phyloP scores from a whole-genome alignment of 2,888 invertebrate genomes.

The Macroteleia sp. region DNA sequence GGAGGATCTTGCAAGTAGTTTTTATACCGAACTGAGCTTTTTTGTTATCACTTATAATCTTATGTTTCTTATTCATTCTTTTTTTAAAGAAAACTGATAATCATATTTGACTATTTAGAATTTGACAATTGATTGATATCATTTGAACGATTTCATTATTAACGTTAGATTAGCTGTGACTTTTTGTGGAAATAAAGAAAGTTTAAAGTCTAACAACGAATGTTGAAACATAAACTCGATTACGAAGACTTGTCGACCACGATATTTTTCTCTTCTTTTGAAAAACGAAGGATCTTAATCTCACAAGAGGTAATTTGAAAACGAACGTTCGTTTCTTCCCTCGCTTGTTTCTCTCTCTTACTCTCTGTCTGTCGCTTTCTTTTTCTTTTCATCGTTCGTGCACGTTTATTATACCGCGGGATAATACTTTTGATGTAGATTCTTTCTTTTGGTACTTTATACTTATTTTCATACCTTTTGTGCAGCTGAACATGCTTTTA shows the following conservation, averaged over 20 bases:
- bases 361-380: not conserved
- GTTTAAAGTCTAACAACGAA: too few relatives aligned
- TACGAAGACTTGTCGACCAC: constrained; percentile 20
- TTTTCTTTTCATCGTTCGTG: not conserved
- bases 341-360: not conserved
- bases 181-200: too few relatives aligned
- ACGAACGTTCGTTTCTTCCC: constrained; percentile 26
- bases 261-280: constrained; percentile 19
- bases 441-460: constrained; percentile 22
- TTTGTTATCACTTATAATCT: too few relatives aligned
- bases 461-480: constrained; percentile 18
- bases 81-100: too few relatives aligned
- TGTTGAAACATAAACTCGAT: constrained; percentile 29
- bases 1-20: too few relatives aligned
- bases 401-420: constrained; percentile 36
- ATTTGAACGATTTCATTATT: not conserved
- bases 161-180: not conserved
- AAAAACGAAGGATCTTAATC: constrained; percentile 37
- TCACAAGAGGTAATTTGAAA: constrained; percentile 52
- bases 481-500: constrained; percentile 3
- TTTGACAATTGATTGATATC: too few relatives aligned
- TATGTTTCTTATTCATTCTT: too few relatives aligned
- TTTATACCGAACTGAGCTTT: too few relatives aligned
- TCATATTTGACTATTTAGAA: too few relatives aligned
- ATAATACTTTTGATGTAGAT: constrained; percentile 38